Percentiles rank a stretch among this genome's conserved stretches.
These are phyloP conservation scores for Leptinotarsa haldemani DNA, from an alignment of 2,888 invertebrate genomes.

Conservation along the genomic window DNA sequence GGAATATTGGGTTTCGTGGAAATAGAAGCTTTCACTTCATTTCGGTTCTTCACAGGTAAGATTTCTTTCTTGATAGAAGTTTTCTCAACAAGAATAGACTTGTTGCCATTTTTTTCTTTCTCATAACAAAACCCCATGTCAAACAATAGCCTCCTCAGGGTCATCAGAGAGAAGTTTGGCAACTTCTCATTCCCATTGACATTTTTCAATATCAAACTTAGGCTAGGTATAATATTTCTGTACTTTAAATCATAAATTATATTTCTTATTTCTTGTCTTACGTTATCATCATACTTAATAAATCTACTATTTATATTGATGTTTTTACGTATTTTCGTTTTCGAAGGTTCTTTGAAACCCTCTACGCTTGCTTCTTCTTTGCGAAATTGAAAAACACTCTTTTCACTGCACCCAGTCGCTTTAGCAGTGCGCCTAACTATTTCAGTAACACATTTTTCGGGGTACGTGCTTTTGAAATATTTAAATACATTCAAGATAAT, in stretches of 20 bases:
- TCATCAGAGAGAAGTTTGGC: slow-evolving; percentile 64
- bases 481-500: slow-evolving; percentile 65
- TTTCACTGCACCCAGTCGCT: slow-evolving; percentile 65
- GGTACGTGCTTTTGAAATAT: slow-evolving; percentile 60
- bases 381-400: slow-evolving; percentile 64
- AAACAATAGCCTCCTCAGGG: slow-evolving; percentile 60
- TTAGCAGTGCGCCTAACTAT: slow-evolving; percentile 61
- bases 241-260: slow-evolving; percentile 62
- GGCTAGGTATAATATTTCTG: slow-evolving; percentile 60
- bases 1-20: slow-evolving; percentile 24
- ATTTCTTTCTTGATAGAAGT: slow-evolving; percentile 11
- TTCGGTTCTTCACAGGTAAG: slow-evolving; percentile 32
- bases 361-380: slow-evolving; percentile 63
- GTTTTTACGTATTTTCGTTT: slow-evolving; percentile 62
- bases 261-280: slow-evolving; percentile 60
- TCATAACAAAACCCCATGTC: slow-evolving; percentile 65
- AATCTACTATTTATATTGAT: slow-evolving; percentile 63
- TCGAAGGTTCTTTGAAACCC: slow-evolving; percentile 63
- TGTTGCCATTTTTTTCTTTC: slow-evolving; percentile 59
- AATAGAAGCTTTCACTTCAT: slow-evolving; percentile 29
- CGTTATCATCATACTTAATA: slow-evolving; percentile 62
- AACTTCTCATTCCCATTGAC: slow-evolving; percentile 56
- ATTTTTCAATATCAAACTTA: slow-evolving; percentile 61
- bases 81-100: slow-evolving; percentile 61
- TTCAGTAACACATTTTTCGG: slow-evolving; percentile 62